Percentiles rank a stretch among this genome's conserved stretches.
Evolutionary conservation across 2,113 vertebrate genomes (phyloP).

Genomic region (Cisticola juncidis): DNA sequence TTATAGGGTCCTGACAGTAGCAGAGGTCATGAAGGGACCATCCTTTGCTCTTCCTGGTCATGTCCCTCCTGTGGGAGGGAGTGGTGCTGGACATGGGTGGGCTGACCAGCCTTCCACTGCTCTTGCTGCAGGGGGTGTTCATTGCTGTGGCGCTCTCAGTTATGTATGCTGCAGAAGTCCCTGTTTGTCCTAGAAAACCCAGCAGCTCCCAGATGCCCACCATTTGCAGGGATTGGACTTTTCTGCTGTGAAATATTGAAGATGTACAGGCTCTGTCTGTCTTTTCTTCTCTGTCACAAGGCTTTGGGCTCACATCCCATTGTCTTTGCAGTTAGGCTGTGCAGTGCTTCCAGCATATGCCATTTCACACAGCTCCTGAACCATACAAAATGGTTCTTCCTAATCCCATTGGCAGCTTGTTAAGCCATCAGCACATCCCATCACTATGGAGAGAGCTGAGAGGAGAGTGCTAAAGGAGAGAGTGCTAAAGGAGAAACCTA

Average conservation of each 20-base stretch:
- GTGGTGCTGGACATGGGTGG: neutral
- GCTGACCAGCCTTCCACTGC: neutral
- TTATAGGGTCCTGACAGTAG: neutral
- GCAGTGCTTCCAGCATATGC: neutral
- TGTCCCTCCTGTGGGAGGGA: neutral
- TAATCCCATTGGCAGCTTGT: neutral
- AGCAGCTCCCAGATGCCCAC: neutral
- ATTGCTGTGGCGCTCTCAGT: neutral
- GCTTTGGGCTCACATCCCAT: neutral
- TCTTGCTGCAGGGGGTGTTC: neutral
- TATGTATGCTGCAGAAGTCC: neutral
- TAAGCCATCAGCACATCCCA: neutral
- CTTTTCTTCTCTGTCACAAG: neutral
- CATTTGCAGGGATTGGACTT: neutral
- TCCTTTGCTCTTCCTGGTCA: neutral
- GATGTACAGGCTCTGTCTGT: neutral
- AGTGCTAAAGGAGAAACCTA: neutral
- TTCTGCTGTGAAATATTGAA: neutral
- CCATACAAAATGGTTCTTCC: neutral
- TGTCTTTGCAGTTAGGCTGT: neutral
- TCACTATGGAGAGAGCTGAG: neutral
- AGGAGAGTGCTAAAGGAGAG: neutral
- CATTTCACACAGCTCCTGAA: neutral
- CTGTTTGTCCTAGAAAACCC: neutral
- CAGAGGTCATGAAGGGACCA: neutral